Percentiles rank a stretch among this genome's conserved stretches.
phyloP scores from a whole-genome alignment of 2,797 vertebrate species.

The Emydoidea blandingii region DNA sequence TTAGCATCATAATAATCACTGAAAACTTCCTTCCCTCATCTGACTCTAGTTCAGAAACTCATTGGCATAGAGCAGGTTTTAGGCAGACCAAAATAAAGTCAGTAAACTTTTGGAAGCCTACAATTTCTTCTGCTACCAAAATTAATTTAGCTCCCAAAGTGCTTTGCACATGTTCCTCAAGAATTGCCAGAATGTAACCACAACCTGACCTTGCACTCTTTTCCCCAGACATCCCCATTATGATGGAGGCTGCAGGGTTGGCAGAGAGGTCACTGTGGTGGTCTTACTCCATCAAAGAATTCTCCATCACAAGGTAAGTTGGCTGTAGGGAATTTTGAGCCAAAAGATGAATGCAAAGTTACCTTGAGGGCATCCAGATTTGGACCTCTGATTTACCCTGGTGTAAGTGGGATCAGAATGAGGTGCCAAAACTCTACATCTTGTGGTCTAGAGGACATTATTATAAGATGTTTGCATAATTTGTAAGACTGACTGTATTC shows the following conservation, averaged over 20 bases:
- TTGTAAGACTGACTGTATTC: background rate
- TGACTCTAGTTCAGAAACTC: slow-evolving; percentile 7
- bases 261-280: background rate
- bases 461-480: background rate
- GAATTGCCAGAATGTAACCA: background rate
- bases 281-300: background rate
- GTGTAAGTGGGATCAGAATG: background rate
- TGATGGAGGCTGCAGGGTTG: background rate
- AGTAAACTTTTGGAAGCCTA: background rate
- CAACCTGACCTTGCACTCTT: background rate
- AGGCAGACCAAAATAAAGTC: slow-evolving; percentile 23
- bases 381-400: background rate
- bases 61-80: background rate
- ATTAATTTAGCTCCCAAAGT: background rate
- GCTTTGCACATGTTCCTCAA: background rate
- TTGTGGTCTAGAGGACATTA: background rate
- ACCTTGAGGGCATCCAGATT: background rate
- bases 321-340: background rate
- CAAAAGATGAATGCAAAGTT: background rate
- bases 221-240: background rate
- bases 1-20: background rate
- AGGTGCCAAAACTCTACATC: background rate
- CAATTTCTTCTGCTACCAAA: slow-evolving; percentile 26
- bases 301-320: background rate
- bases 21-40: background rate